phyloP scores from a whole-genome alignment of 2,888 invertebrate genomes.

The Lamproptera curius region DNA sequence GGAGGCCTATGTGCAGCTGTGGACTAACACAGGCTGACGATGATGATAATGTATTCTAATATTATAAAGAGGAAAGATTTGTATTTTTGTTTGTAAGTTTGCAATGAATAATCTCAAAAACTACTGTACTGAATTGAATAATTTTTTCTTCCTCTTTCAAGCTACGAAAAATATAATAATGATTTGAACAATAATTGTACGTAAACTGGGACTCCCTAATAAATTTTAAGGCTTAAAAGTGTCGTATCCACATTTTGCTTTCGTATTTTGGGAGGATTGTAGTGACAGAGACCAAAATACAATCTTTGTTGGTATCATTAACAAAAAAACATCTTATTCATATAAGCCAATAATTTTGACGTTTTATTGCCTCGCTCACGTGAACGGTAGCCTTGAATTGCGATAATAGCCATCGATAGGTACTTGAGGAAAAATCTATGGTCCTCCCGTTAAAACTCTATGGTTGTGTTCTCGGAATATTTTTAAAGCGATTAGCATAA shows the following conservation, averaged over 20 bases:
- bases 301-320: no score
- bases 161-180: neutral
- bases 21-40: no score
- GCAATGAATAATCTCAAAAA: no score
- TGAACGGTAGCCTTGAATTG: slow-evolving; percentile 44
- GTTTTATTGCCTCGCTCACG: slow-evolving; percentile 41
- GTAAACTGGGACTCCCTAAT: neutral
- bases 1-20: no score
- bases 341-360: slow-evolving; percentile 43
- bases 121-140: neutral
- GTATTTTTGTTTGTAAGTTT: no score
- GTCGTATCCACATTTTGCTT: slow-evolving; percentile 32
- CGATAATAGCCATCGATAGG: slow-evolving; percentile 24
- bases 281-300: no score
- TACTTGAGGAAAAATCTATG: slow-evolving; percentile 18
- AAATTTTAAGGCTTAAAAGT: neutral
- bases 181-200: neutral
- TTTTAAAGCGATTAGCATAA: slow-evolving; percentile 5
- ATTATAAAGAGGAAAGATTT: no score
- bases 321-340: slow-evolving; percentile 40
- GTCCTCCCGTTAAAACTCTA: slow-evolving; percentile 1
- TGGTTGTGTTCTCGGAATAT: slow-evolving; percentile 10
- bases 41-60: no score
- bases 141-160: neutral
- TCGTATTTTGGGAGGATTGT: slow-evolving; percentile 19